A percentile compares a stretch with the other conserved stretches of the same genome.
phyloP scores from a whole-genome alignment of 2,797 vertebrate genomes.

The Eulemur mongoz region DNA sequence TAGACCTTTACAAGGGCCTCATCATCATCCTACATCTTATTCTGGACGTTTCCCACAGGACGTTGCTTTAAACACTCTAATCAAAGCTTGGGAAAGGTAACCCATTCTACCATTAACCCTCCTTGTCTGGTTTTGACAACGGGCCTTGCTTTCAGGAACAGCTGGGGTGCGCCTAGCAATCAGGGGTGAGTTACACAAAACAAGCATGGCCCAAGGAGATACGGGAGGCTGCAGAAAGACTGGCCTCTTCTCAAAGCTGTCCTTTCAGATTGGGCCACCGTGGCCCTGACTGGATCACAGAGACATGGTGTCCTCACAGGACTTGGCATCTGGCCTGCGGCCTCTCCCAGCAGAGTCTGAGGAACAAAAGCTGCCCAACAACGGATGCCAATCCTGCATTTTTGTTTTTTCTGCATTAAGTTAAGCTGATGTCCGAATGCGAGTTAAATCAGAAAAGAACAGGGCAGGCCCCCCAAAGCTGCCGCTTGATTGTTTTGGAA shows the following conservation, averaged over 20 bases:
- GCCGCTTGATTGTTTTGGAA: constrained; percentile 1
- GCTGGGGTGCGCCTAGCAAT: not conserved
- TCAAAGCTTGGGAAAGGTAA: not conserved
- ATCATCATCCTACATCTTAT: not conserved
- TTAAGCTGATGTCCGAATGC: not conserved
- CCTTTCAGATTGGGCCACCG: not conserved
- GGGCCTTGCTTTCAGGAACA: not conserved
- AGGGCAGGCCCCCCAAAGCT: not conserved
- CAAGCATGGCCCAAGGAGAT: not conserved
- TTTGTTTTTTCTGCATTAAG: not conserved
- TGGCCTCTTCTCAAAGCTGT: not conserved
- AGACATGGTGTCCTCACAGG: not conserved
- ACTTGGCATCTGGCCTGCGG: constrained; percentile 39
- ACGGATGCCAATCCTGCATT: not conserved
- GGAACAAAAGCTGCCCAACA: not conserved
- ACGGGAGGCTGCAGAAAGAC: not conserved
- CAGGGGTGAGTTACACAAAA: not conserved
- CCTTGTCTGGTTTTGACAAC: not conserved
- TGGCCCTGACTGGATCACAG: not conserved
- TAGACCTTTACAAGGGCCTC: not conserved
- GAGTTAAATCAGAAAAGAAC: constrained; percentile 14
- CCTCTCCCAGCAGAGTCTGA: constrained; percentile 11
- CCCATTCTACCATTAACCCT: not conserved
- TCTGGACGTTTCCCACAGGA: not conserved
- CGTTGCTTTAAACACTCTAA: not conserved